Base-by-base conservation (phyloP, 1,140 invertebrate genomes). In the Eurosta solidaginis region DNA sequence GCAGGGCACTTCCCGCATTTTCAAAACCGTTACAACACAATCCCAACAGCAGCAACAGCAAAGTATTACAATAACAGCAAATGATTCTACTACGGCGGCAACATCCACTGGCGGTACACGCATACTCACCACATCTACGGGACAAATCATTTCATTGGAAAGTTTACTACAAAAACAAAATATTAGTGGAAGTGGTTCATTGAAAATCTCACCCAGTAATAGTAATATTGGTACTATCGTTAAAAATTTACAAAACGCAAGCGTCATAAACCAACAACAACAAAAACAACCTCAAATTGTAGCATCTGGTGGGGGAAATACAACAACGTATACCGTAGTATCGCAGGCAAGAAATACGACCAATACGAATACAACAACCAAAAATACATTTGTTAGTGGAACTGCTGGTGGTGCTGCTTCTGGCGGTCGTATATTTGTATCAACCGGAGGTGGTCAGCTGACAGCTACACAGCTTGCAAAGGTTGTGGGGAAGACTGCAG, bases 131-230 rank as follows among this genome's bases (percentile, higher is more conserved):
- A 77, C 75, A 81, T 88, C 89, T 1, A 88, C 90, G 2, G 91
- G 91, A 1, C 92, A 93, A 78, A 89, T 93, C 4, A 91, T 93
- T 10, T 92, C 92, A 0, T 90, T 93, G n/a, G 92, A 93, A 82
- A 92, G 90, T 87, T 81, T 93, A 17, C 80, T 93, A 5, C 90
- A 91, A 3, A 92, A 93, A 80, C 91, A 91, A 77, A 87, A 85
- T n/a, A n/a, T n/a, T n/a, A n/a, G n/a, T 87, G 76, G 88, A 89
- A 33, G 80, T 89, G 33, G 33, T 36, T 68, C 33, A 9, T 20
- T 68, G n/a, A 68, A 68, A 68, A 40, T 36, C 6, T 40, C 17
- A 17, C 33, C 80, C 88, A 52, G 44, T 25, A n/a, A 59, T 40
- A 27, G 68, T 74, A 85, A 89, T 27, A 85, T 88, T 22, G 85